Conservation (phyloP, 2,797 vertebrate genomes). For the Smutsia temminckii region DNA sequence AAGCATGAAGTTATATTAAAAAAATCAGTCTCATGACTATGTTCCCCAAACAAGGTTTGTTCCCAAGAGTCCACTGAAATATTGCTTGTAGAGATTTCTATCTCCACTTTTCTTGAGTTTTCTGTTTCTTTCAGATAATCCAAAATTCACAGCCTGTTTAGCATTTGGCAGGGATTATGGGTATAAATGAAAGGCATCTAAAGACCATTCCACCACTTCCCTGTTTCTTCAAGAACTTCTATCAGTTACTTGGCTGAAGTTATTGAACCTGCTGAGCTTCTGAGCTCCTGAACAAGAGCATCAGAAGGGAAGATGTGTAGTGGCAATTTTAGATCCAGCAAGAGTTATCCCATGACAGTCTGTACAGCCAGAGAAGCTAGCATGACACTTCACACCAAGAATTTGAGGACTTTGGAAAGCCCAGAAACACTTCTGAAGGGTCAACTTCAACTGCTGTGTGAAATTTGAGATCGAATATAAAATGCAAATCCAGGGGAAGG, state of each 20-base stretch:
- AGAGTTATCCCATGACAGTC: accelerated
- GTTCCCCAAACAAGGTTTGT: not conserved
- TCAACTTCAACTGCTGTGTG: not conserved
- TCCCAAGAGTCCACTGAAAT: not conserved
- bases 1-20: not conserved
- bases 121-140: not conserved
- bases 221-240: not conserved
- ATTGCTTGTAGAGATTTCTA: not conserved
- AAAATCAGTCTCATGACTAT: not conserved
- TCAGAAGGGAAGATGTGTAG: not conserved
- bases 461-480: not conserved
- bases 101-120: not conserved
- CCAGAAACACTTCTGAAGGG: not conserved
- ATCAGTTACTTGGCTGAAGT: not conserved
- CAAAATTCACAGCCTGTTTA: not conserved
- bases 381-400: not conserved
- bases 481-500: not conserved
- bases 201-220: not conserved
- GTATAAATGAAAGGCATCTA: not conserved
- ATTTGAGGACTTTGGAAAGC: not conserved
- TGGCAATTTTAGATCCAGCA: not conserved
- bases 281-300: not conserved
- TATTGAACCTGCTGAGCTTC: not conserved
- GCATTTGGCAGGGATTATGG: not conserved
- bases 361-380: not conserved